These are phyloP conservation scores for Cylloceria caligata DNA, from an alignment of 2,888 invertebrate genomes.

Conservation along the genomic window DNA sequence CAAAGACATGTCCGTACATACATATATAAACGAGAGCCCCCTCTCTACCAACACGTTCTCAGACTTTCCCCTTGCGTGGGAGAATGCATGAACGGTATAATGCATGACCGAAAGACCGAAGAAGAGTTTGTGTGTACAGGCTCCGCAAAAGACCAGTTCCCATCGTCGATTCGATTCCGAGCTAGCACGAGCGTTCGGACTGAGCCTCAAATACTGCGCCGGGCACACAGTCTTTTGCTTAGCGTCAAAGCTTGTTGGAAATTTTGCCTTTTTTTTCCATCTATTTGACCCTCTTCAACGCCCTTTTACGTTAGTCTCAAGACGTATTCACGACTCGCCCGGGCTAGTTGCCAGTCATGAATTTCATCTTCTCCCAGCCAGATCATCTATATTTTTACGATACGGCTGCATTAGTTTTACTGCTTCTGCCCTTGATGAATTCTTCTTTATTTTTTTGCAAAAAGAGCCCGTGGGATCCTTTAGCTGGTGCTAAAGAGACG, in stretches of 20 bases:
- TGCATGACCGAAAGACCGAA: constrained; percentile 1
- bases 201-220: constrained; percentile 27
- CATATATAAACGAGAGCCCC: constrained; percentile 1
- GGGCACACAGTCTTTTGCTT: constrained; percentile 8
- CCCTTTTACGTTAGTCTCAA: constrained; percentile 10
- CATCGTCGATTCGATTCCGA: constrained; percentile 21
- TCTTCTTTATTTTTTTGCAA: constrained; percentile 15
- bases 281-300: constrained; percentile 23
- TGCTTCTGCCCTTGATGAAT: neutral
- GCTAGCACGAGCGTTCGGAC: constrained; percentile 19
- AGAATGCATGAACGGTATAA: constrained; percentile 33
- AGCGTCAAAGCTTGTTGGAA: constrained; percentile 26
- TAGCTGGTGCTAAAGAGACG: neutral
- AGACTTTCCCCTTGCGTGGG: constrained; percentile 20
- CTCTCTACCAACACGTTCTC: constrained; percentile 15
- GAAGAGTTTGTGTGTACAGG: constrained; percentile 16
- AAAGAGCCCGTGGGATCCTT: neutral
- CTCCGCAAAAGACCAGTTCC: constrained; percentile 37
- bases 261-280: neutral
- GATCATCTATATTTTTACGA: constrained; percentile 21
- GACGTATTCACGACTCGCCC: constrained; percentile 5
- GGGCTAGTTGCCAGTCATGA: neutral
- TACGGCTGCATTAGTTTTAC: neutral
- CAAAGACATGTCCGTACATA: constrained; percentile 7
- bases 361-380: constrained; percentile 15